These are phyloP conservation scores for Stratiomys singularior DNA, from an alignment of 2,888 invertebrate species.

Conservation along the genomic window DNA sequence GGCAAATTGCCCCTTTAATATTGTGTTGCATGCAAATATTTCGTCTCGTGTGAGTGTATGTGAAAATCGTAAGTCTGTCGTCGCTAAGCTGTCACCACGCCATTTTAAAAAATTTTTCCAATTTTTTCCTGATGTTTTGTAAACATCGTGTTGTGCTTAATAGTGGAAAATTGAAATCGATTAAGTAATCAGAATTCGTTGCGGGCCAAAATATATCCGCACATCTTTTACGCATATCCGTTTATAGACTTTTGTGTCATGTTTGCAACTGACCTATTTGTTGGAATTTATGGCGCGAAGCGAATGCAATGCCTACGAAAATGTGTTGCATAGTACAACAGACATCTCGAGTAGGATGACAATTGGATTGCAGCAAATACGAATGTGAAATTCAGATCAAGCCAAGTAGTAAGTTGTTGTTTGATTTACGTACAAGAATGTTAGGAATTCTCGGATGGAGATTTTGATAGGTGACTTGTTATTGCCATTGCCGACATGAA, in stretches of 20 bases:
- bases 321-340: background rate
- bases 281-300: slow-evolving; percentile 44
- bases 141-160: slow-evolving; percentile 27
- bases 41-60: background rate
- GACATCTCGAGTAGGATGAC: background rate
- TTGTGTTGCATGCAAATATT: background rate
- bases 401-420: background rate
- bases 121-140: slow-evolving; percentile 41
- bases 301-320: slow-evolving; percentile 40
- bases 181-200: slow-evolving; percentile 13
- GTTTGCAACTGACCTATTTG: slow-evolving; percentile 42
- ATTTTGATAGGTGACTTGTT: too few relatives aligned
- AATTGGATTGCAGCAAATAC: background rate
- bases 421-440: too few relatives aligned
- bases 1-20: background rate
- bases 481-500: too few relatives aligned
- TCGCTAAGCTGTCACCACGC: slow-evolving; percentile 41
- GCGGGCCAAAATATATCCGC: background rate
- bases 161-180: slow-evolving; percentile 15
- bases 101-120: slow-evolving; percentile 34
- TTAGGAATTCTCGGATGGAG: too few relatives aligned
- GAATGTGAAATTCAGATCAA: background rate
- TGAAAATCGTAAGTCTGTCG: slow-evolving; percentile 24
- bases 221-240: background rate
- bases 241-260: slow-evolving; percentile 5